Percentiles rank a stretch among this genome's conserved stretches.
These are phyloP conservation scores for Australoheros facetus DNA, from an alignment of 2,797 vertebrate species.

Conservation along the genomic window DNA sequence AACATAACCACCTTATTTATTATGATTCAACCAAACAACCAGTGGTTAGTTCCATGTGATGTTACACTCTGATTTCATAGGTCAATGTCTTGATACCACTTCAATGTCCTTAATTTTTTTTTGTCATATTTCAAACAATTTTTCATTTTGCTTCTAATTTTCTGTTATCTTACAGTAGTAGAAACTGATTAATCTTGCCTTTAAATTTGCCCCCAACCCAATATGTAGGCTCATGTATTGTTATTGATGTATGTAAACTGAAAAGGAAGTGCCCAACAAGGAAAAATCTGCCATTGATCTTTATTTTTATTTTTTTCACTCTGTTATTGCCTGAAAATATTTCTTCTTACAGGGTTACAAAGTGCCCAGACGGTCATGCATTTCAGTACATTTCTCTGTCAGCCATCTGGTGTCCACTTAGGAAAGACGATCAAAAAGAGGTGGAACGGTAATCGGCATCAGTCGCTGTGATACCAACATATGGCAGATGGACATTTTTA, in stretches of 20 bases:
- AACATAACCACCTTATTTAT: slow-evolving; percentile 55
- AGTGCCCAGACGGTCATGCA: slow-evolving; percentile 36
- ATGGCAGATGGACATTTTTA: slow-evolving; percentile 11
- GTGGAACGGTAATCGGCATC: slow-evolving; percentile 20
- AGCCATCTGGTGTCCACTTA: slow-evolving; percentile 30
- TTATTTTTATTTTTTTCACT: slow-evolving; percentile 45
- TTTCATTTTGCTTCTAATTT: background rate
- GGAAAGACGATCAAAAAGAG: slow-evolving; percentile 9
- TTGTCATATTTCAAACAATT: background rate
- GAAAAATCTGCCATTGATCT: slow-evolving; percentile 62
- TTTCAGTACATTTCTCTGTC: slow-evolving; percentile 29
- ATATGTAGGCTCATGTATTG: slow-evolving; percentile 16
- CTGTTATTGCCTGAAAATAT: slow-evolving; percentile 47
- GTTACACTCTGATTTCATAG: slow-evolving; percentile 13
- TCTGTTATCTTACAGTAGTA: background rate
- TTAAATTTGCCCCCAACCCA: slow-evolving; percentile 2
- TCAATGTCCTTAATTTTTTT: background rate
- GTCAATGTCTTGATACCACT: background rate
- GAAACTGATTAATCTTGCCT: slow-evolving; percentile 37
- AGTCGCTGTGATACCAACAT: slow-evolving; percentile 14
- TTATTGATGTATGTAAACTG: slow-evolving; percentile 19
- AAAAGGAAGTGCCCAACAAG: slow-evolving; percentile 63
- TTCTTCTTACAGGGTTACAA: slow-evolving; percentile 27
- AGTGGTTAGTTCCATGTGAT: slow-evolving; percentile 24
- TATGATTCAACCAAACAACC: slow-evolving; percentile 30